Evolutionary conservation across 2,113 vertebrate genomes (phyloP).

Genomic region (Catharus bicknelli): DNA sequence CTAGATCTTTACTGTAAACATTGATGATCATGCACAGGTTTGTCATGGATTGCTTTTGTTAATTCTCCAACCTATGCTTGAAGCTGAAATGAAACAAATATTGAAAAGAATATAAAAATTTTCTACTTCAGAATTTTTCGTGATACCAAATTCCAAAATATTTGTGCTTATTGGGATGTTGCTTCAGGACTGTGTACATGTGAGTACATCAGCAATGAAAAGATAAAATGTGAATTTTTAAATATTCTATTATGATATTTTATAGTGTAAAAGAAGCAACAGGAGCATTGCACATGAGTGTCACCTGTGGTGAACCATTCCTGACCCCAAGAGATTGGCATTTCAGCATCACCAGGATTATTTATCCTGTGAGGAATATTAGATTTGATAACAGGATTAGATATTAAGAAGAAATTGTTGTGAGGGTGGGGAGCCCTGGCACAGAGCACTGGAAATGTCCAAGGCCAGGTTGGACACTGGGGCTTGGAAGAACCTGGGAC

Average conservation of each 20-base stretch:
- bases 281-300: fast-evolving
- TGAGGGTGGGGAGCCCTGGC: neutral
- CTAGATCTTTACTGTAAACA: neutral
- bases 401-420: neutral
- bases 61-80: neutral
- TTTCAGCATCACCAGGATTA: neutral
- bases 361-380: neutral
- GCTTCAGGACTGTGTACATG: neutral
- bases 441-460: neutral
- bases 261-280: neutral
- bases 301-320: fast-evolving
- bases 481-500: fast-evolving
- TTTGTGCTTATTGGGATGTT: fast-evolving
- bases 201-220: neutral
- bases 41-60: neutral
- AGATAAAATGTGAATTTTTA: fast-evolving
- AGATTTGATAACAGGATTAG: neutral
- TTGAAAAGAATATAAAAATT: neutral
- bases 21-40: neutral
- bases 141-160: fast-evolving
- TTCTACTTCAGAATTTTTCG: neutral
- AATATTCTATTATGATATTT: neutral
- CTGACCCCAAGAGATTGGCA: neutral
- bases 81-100: neutral
- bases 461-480: neutral